Conservation (phyloP, 2,888 invertebrate genomes). For the Criorhina ranunculi region DNA sequence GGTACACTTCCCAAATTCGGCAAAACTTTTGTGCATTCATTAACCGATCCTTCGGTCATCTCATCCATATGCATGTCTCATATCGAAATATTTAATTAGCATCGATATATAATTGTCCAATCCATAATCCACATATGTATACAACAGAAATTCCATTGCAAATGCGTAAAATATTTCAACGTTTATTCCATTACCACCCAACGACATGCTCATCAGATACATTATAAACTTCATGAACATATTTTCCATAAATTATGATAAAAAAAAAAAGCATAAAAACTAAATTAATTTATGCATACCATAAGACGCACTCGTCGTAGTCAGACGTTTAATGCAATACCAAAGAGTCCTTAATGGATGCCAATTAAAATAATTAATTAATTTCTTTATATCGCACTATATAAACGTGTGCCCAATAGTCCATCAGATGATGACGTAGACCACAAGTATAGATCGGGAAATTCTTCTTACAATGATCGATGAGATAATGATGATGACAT, state of each 20-base stretch:
- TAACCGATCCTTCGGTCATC: background rate
- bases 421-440: conserved; percentile 4
- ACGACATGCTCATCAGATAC: background rate
- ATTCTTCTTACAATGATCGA: conserved; percentile 6
- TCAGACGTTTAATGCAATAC: conserved; percentile 38
- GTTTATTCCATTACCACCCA: conserved; percentile 70
- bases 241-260: conserved; percentile 65
- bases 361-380: conserved; percentile 75
- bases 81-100: conserved; percentile 63
- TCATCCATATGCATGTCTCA: conserved; percentile 41
- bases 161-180: conserved; percentile 54
- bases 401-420: background rate
- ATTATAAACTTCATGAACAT: conserved; percentile 2
- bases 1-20: conserved; percentile 39
- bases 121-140: conserved; percentile 51
- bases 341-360: conserved; percentile 45
- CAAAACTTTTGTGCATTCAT: conserved; percentile 42
- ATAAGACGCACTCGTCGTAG: conserved; percentile 54
- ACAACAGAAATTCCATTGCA: conserved; percentile 16
- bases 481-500: conserved; percentile 64
- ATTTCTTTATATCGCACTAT: conserved; percentile 67
- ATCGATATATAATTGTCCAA: conserved; percentile 64
- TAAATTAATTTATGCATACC: conserved; percentile 70
- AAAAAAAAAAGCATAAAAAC: conserved; percentile 70
- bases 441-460: conserved; percentile 10